phyloP scores from a whole-genome alignment of 2,797 vertebrate genomes.

The Caiman crocodilus region DNA sequence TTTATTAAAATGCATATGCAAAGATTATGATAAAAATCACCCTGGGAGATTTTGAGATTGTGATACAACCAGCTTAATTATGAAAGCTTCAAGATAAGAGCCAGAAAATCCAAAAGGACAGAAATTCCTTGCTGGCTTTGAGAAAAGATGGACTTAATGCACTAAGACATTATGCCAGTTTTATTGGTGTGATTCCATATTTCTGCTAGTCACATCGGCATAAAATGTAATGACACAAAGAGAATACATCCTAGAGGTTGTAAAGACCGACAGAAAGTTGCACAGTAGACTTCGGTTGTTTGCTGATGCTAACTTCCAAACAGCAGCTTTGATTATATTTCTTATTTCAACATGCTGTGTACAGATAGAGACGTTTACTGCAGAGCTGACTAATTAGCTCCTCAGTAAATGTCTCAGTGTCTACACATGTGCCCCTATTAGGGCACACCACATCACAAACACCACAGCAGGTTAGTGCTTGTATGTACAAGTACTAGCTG shows the following conservation, averaged over 20 bases:
- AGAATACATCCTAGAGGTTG: rapidly evolving
- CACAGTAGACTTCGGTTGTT: neutral
- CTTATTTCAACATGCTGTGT: neutral
- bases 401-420: too few species aligned
- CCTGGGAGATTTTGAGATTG: neutral
- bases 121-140: neutral
- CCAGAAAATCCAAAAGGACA: neutral
- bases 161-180: neutral
- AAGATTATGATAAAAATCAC: neutral
- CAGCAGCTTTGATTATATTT: neutral
- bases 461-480: too few species aligned
- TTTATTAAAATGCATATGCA: neutral
- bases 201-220: neutral
- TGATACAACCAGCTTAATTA: neutral
- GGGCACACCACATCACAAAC: too few species aligned
- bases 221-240: neutral
- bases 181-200: neutral
- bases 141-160: neutral
- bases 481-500: too few species aligned
- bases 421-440: too few species aligned
- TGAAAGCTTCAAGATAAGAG: neutral
- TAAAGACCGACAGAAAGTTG: neutral
- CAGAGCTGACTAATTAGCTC: too few species aligned
- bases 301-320: neutral
- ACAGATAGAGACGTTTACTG: too few species aligned